These are phyloP conservation scores for Phocoena phocoena DNA, from an alignment of 2,113 vertebrate species.

Conservation along the genomic window DNA sequence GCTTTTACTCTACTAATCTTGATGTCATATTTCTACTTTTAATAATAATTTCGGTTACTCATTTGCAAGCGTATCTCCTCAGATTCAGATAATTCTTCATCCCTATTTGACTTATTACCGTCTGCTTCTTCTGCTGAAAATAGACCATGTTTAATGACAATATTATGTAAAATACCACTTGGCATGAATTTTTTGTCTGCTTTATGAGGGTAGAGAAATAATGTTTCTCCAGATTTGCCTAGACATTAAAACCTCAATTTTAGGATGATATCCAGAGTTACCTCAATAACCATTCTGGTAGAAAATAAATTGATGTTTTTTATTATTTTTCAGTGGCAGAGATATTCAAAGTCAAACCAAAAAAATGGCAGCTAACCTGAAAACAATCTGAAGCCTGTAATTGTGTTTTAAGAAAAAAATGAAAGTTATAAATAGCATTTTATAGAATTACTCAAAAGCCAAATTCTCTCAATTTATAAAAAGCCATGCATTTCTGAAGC, in stretches of 20 bases:
- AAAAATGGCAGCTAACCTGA: not conserved
- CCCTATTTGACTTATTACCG: constrained; percentile 58
- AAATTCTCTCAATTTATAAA: constrained; percentile 66
- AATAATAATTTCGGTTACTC: constrained; percentile 68
- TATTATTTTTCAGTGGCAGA: not conserved
- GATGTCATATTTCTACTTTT: constrained; percentile 55
- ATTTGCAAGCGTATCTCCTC: constrained; percentile 62
- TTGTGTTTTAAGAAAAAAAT: constrained; percentile 50
- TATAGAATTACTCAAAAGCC: constrained; percentile 57
- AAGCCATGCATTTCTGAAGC: constrained; percentile 73
- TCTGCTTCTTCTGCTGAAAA: constrained; percentile 67
- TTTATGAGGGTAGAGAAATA: constrained; percentile 60
- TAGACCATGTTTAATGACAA: constrained; percentile 68
- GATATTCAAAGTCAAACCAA: constrained; percentile 21
- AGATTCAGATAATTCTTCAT: constrained; percentile 71
- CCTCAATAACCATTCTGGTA: not conserved
- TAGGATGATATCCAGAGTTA: constrained; percentile 46
- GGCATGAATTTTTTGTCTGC: constrained; percentile 47
- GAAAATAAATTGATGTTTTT: constrained; percentile 37
- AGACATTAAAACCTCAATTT: constrained; percentile 61
- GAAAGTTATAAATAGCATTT: constrained; percentile 64
- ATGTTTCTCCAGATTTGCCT: constrained; percentile 59
- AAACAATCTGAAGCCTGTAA: constrained; percentile 34
- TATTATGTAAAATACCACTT: constrained; percentile 67
- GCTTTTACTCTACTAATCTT: constrained; percentile 60